Percentiles rank a stretch among this genome's conserved stretches.
Evolutionary conservation across 1,140 invertebrate genomes (phyloP).

Genomic region (Stegodyphus dumicola): DNA sequence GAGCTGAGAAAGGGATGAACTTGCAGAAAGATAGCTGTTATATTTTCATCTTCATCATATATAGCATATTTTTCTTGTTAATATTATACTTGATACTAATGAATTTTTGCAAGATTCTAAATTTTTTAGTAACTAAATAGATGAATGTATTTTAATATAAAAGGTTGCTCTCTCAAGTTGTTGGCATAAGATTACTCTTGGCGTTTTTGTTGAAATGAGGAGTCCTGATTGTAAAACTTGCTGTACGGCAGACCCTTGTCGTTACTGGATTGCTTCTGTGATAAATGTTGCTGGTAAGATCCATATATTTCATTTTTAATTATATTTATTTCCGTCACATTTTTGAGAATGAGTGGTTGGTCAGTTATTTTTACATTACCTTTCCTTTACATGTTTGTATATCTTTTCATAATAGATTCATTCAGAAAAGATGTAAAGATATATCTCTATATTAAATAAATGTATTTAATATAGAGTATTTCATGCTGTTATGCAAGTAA

Average conservation of each 20-base stretch:
- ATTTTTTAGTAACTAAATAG: not conserved
- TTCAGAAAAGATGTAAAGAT: too few relatives aligned
- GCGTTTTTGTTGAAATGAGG: slow-evolving; percentile 96
- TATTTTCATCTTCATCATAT: not conserved
- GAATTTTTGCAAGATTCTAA: not conserved
- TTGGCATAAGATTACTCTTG: slow-evolving; percentile 90
- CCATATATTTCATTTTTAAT: slow-evolving; percentile 23
- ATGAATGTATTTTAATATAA: not conserved
- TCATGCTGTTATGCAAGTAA: too few relatives aligned
- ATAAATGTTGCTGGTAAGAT: slow-evolving; percentile 79
- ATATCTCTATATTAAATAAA: too few relatives aligned
- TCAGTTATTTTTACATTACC: too few relatives aligned
- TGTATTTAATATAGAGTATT: too few relatives aligned
- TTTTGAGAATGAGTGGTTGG: too few relatives aligned
- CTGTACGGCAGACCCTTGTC: slow-evolving; percentile 67
- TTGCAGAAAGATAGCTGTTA: not conserved
- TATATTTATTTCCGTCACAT: not conserved
- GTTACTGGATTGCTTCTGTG: slow-evolving; percentile 95
- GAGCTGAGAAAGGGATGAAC: too few relatives aligned
- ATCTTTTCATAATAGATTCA: too few relatives aligned
- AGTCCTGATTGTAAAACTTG: slow-evolving; percentile 84
- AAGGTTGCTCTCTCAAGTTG: slow-evolving; percentile 88
- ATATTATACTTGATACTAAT: slow-evolving; percentile 24
- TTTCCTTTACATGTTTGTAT: too few relatives aligned
- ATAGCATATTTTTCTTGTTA: not conserved